A percentile compares a stretch with the other conserved stretches of the same genome.
phyloP scores from a whole-genome alignment of 2,888 invertebrate species.

The Pristionchus mayeri region DNA sequence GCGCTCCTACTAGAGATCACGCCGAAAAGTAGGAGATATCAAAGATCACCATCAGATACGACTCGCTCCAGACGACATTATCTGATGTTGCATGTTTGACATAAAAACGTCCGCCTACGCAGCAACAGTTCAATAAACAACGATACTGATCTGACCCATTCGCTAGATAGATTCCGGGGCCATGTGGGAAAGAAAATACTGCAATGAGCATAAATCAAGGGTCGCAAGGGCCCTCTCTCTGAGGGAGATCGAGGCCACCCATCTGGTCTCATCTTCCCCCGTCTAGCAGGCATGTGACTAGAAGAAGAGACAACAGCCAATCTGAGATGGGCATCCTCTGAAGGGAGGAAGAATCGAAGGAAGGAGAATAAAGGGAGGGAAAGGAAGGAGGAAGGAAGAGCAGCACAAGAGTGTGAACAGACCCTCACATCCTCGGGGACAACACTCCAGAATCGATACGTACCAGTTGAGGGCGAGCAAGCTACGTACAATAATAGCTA shows the following conservation, averaged over 20 bases:
- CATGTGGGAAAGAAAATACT: too few species aligned
- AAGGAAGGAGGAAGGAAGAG: not conserved
- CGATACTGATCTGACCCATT: too few species aligned
- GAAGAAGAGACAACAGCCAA: not conserved
- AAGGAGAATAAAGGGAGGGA: not conserved
- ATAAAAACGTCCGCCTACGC: too few species aligned
- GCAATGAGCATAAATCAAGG: not conserved
- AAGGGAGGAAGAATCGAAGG: not conserved
- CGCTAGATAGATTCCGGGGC: too few species aligned
- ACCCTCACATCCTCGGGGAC: not conserved
- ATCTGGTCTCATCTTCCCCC: not conserved
- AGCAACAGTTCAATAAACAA: too few species aligned
- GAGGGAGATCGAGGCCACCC: constrained; percentile 13
- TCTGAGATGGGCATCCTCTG: not conserved
- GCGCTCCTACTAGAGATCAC: not conserved
- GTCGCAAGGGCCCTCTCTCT: not conserved
- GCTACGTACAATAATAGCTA: not conserved
- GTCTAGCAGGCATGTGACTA: constrained; percentile 1
- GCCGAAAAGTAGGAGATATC: not conserved
- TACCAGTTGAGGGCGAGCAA: not conserved
- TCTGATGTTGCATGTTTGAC: too few species aligned
- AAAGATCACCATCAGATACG: too few species aligned
- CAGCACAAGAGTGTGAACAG: constrained; percentile 1
- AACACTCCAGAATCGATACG: constrained; percentile 13
- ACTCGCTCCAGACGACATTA: too few species aligned